A percentile compares a stretch with the other conserved stretches of the same genome.
Conservation (phyloP, 2,888 invertebrate species). For the Ochlodes sylvanus region DNA sequence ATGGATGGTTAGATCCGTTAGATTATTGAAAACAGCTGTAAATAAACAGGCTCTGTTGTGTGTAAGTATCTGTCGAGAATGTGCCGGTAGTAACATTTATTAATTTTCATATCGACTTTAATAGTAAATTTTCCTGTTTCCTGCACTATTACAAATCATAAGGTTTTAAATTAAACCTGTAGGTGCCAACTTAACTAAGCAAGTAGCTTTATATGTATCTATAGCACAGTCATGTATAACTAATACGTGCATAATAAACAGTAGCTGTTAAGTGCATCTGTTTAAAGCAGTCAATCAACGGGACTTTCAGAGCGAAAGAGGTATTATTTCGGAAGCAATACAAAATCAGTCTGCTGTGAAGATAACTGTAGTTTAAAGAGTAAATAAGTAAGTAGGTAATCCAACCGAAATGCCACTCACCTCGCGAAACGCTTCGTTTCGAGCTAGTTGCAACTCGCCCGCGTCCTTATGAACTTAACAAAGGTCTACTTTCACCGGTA, state of each 20-base stretch:
- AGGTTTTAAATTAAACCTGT: too few relatives aligned
- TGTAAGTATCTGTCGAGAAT: too few relatives aligned
- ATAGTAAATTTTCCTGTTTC: too few relatives aligned
- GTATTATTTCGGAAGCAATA: constrained; percentile 45
- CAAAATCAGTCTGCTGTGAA: constrained; percentile 49
- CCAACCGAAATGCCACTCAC: constrained; percentile 72
- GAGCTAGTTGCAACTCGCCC: constrained; percentile 71
- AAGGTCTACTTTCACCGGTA: constrained; percentile 82
- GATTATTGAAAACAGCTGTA: too few relatives aligned
- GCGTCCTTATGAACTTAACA: constrained; percentile 83
- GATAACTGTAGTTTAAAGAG: constrained; percentile 67
- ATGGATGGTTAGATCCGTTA: too few relatives aligned
- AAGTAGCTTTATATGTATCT: not conserved
- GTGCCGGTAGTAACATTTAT: too few relatives aligned
- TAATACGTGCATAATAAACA: constrained; percentile 33
- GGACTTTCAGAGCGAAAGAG: constrained; percentile 37
- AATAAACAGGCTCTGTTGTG: too few relatives aligned
- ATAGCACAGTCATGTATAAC: constrained; percentile 31
- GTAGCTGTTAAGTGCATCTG: constrained; percentile 31
- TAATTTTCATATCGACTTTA: too few relatives aligned
- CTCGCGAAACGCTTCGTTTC: constrained; percentile 75
- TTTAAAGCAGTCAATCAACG: constrained; percentile 31
- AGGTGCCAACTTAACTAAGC: not conserved
- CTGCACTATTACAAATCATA: too few relatives aligned
- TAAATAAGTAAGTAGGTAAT: constrained; percentile 69